Base-by-base conservation (phyloP, 2,797 vertebrate genomes). In the Poecilia velifera region DNA sequence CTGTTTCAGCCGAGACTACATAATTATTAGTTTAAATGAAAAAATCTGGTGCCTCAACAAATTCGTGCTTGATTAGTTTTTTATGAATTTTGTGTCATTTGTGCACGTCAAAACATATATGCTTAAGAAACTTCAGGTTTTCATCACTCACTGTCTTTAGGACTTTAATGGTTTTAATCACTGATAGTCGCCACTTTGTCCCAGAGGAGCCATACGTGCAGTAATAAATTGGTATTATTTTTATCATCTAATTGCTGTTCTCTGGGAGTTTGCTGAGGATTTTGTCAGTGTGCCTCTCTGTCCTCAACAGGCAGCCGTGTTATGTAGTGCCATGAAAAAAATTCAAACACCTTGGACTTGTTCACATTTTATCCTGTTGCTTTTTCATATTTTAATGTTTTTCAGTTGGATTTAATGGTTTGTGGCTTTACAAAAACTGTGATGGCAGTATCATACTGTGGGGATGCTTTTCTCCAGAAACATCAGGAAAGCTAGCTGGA, bases 81-180 rank as follows among this genome's bases (percentile, higher is more conserved):
- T 77, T 66, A 72, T 85, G 10, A 51, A 68, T 76, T 76, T 55
- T 47, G 55, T 72, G 64, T 83, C 49, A 70, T 73, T 70, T 71
- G 66, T 64, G n/a, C 76, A 68, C 79, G 77, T 73, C 57, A 74
- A 43, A 78, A 85, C 59, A 76, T 77, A 87, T 81, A 77, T 12
- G 81, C 78, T 82, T 28, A 59, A 77, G 36, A 62, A 76, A 80
- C 57, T 22, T 72, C 16, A 28, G 39, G 41, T 45, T 71, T 71
- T 45, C 68, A 72, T 46, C 14, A 84, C 57, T 84, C 73, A 71
- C 74, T 80, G 64, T 55, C 84, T 76, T 46, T 34, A 76, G 49
- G 72, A 76, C 41, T 78, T 59, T 80, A 85, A 84, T 84, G 59
- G 45, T 74, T 22, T 74, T 77, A 72, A 87, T 85, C 72, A 74